phyloP scores from a whole-genome alignment of 2,888 invertebrate genomes.

The Hirtodrosophila cameraria region DNA sequence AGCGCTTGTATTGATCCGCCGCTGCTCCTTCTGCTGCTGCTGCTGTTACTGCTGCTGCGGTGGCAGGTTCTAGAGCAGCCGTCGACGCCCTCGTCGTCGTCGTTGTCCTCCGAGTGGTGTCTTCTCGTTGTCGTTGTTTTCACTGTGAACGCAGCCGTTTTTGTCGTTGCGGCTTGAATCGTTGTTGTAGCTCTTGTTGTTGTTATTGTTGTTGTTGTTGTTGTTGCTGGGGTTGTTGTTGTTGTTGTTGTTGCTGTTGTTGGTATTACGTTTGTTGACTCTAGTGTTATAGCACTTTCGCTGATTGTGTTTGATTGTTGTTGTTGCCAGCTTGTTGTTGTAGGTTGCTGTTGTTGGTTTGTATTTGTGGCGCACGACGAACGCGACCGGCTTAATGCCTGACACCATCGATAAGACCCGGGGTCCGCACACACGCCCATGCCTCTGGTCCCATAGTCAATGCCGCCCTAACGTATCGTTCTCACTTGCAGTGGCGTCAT shows the following conservation, averaged over 20 bases:
- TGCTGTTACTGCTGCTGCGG: conserved; percentile 13
- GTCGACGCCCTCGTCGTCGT: conserved; percentile 55
- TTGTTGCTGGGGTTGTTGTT: conserved; percentile 30
- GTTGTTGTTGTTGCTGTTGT: conserved; percentile 41
- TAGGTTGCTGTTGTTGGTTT: conserved; percentile 51
- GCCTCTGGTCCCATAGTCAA: conserved; percentile 94
- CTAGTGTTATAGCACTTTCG: conserved; percentile 31
- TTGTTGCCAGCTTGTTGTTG: conserved; percentile 63
- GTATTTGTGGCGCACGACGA: conserved; percentile 83
- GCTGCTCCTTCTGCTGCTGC: conserved; percentile 8
- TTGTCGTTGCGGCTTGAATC: conserved; percentile 41
- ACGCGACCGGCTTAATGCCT: conserved; percentile 87
- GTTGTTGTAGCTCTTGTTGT: conserved; percentile 41
- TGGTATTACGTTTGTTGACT: conserved; percentile 30
- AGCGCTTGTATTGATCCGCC: conserved; percentile 56
- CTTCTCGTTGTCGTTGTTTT: conserved; percentile 61
- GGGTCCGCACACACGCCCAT: conserved; percentile 96
- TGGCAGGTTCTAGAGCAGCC: conserved; percentile 35
- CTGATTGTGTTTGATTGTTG: conserved; percentile 54
- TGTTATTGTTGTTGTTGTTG: conserved; percentile 29
- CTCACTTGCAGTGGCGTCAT: conserved; percentile 88
- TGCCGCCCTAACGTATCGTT: conserved; percentile 91
- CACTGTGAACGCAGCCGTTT: conserved; percentile 63
- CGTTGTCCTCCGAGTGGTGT: conserved; percentile 42
- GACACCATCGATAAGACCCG: conserved; percentile 88